Evolutionary conservation across 2,113 vertebrate species (phyloP).

Genomic region (Phalacrocorax aristotelis): DNA sequence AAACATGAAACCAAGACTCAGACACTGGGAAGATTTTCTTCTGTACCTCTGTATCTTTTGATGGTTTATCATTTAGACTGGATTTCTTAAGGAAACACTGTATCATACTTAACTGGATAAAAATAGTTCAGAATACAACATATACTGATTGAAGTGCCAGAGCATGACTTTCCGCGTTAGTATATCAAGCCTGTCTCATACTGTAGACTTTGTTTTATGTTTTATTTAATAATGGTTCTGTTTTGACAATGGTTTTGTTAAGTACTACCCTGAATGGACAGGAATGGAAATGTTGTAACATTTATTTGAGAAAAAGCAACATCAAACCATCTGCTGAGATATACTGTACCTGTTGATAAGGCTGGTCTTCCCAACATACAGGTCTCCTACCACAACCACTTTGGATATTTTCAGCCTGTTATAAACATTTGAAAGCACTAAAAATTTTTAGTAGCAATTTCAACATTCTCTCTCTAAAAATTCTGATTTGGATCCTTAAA

Average conservation of each 20-base stretch:
- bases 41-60: neutral
- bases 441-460: neutral
- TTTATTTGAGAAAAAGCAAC: neutral
- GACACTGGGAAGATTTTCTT: neutral
- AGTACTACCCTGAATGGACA: neutral
- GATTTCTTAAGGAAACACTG: neutral
- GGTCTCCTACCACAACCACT: conserved; percentile 89
- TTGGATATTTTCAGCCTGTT: conserved; percentile 87
- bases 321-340: neutral
- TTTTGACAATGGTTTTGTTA: too few relatives aligned
- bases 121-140: neutral
- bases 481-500: neutral
- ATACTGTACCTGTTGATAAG: conserved; percentile 86
- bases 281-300: neutral
- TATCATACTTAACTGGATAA: neutral
- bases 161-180: neutral
- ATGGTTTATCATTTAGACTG: neutral
- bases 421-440: conserved; percentile 15
- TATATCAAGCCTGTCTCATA: neutral
- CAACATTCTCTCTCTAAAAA: neutral
- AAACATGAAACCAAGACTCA: neutral
- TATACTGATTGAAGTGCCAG: neutral
- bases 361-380: conserved; percentile 92
- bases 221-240: neutral
- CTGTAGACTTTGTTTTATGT: neutral